Evolutionary conservation across 2,888 invertebrate species (phyloP), one percentile per base, ranked within the genome.

Genomic region (Synergus umbraculus): DNA sequence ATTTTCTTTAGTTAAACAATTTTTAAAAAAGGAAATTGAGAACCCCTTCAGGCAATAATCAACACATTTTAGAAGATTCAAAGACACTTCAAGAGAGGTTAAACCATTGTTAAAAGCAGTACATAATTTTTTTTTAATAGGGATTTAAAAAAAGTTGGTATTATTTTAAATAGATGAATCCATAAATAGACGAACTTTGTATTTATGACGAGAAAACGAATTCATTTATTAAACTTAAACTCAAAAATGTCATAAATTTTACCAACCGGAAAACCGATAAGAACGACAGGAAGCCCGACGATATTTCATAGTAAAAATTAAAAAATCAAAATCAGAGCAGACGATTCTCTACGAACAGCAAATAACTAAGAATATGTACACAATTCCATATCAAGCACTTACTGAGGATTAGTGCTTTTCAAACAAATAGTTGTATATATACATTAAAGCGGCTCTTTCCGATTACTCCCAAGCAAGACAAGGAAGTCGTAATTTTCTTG

Each of bases 251-350:
- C n/a, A 37, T 54, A 49, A 15, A 54, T 15, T n/a, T 54, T 13
- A 73, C 54, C n/a, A 73, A n/a, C 54, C 41, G 54, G 37, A 54
- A n/a, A 54, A 73, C 15, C 54, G n/a, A 73, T 41, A 54, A 73
- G 1, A 22, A 1, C 22, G 22, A 54, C 9, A 69, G 4, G 29
- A 22, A 15, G 13, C 4, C 12, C 9, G 46, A 41, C 15, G n/a
- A n/a, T 9, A n/a, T 54, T 54, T 54, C 4, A 18, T 43, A 9
- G 1, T 37, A n/a, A 67, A 44, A 46, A 22, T 12, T 8, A 29
- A 0, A 73, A 54, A 54, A 73, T 29, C 37, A 54, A n/a, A 37
- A 54, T 63, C 13, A 4, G 29, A 49, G 37, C 10, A 73, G 29
- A 29, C 41, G 54, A 29, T 49, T 4, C 9, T 58, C 18, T 10